These are phyloP conservation scores for Cynocephalus volans DNA, from an alignment of 2,113 vertebrate species.

Conservation along the genomic window DNA sequence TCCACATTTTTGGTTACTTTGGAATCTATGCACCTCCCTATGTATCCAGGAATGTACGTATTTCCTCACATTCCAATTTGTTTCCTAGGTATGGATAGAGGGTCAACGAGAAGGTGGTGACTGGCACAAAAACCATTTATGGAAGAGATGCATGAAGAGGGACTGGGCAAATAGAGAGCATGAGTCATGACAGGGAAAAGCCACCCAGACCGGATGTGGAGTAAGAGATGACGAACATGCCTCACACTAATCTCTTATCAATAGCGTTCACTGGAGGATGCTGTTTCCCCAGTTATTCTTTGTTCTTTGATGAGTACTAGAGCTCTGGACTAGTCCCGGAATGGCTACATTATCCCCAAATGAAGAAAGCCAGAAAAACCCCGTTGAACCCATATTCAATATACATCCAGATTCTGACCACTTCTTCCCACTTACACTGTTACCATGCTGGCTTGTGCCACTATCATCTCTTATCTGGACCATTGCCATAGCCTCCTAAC, in stretches of 20 bases:
- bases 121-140: neutral
- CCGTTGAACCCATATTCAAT: neutral
- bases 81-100: neutral
- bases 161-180: neutral
- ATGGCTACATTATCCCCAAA: neutral
- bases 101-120: neutral
- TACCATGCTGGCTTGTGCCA: neutral
- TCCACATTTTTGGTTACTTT: neutral
- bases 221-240: neutral
- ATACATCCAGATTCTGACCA: neutral
- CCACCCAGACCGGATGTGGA: no score
- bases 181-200: neutral
- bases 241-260: neutral
- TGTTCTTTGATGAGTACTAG: neutral
- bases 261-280: neutral
- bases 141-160: neutral
- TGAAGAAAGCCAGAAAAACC: slow-evolving; percentile 8
- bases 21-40: neutral
- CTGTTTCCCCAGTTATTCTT: neutral
- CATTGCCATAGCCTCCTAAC: neutral
- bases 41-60: neutral
- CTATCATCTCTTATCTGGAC: neutral
- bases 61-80: neutral
- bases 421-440: neutral
- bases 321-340: neutral